Evolutionary conservation across 2,888 invertebrate species (phyloP).

Genomic region (Tenthredo amoena): DNA sequence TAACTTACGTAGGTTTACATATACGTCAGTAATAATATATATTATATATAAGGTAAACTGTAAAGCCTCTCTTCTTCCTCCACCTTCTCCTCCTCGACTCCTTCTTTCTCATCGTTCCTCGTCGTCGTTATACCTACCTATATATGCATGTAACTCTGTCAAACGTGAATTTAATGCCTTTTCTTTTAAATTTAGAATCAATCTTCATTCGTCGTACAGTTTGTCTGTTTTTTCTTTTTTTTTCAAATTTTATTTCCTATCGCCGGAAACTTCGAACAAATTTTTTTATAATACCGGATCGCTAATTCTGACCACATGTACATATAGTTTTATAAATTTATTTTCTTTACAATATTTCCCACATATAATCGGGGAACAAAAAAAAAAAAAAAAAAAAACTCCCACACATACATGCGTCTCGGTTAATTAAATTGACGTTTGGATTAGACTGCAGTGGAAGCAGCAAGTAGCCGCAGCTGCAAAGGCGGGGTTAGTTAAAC

Average conservation of each 20-base stretch:
- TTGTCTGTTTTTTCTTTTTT: no score
- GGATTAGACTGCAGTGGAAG: background rate
- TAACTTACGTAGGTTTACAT: background rate
- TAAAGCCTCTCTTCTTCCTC: background rate
- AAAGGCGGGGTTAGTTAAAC: no score
- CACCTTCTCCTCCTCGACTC: background rate
- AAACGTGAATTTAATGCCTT: background rate
- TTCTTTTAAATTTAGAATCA: no score
- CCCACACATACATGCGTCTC: background rate
- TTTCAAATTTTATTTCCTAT: no score
- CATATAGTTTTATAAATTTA: no score
- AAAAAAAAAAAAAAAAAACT: no score
- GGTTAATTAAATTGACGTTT: background rate
- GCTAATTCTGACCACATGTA: no score
- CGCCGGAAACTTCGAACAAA: no score
- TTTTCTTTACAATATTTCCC: no score
- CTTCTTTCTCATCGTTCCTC: background rate
- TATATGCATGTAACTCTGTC: background rate
- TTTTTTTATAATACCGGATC: no score
- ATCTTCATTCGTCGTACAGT: no score
- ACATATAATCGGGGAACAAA: no score
- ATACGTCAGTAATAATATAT: background rate
- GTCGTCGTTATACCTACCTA: background rate
- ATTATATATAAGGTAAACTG: background rate
- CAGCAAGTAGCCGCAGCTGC: background rate